These are phyloP conservation scores for Plotosus lineatus DNA, from an alignment of 2,113 vertebrate species.

Conservation along the genomic window DNA sequence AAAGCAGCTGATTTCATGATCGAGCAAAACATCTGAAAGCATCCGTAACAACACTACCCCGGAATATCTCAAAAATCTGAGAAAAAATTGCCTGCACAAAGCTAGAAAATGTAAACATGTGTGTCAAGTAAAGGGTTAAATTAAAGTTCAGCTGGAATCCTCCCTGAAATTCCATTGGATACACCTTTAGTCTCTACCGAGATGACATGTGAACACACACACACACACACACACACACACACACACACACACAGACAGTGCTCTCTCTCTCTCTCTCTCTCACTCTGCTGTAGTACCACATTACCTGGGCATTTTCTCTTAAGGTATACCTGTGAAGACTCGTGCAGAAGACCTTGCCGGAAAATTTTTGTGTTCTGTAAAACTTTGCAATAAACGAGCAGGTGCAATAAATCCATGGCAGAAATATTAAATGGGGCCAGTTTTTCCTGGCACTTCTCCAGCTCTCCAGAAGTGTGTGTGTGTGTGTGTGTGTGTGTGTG, in stretches of 20 bases:
- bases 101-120: too few species aligned
- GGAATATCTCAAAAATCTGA: too few species aligned
- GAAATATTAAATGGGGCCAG: conserved; percentile 53
- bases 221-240: background rate
- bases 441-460: conserved; percentile 49
- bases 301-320: conserved; percentile 56
- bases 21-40: too few species aligned
- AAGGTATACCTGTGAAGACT: conserved; percentile 40
- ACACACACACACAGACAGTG: background rate
- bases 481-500: too few species aligned
- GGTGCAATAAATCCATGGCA: conserved; percentile 49
- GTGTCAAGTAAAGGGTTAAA: too few species aligned
- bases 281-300: conserved; percentile 46
- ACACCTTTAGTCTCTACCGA: background rate
- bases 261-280: conserved; percentile 38
- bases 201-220: background rate
- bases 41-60: too few species aligned
- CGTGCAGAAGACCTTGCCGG: conserved; percentile 42
- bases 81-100: too few species aligned
- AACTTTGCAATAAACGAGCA: conserved; percentile 49
- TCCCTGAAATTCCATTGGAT: background rate
- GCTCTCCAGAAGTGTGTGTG: too few species aligned
- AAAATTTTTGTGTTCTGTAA: conserved; percentile 54
- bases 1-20: too few species aligned
- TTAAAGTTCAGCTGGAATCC: too few species aligned